A percentile compares a stretch with the other conserved stretches of the same genome.
phyloP scores from a whole-genome alignment of 2,113 vertebrate genomes.

The Saimiri boliviensis region DNA sequence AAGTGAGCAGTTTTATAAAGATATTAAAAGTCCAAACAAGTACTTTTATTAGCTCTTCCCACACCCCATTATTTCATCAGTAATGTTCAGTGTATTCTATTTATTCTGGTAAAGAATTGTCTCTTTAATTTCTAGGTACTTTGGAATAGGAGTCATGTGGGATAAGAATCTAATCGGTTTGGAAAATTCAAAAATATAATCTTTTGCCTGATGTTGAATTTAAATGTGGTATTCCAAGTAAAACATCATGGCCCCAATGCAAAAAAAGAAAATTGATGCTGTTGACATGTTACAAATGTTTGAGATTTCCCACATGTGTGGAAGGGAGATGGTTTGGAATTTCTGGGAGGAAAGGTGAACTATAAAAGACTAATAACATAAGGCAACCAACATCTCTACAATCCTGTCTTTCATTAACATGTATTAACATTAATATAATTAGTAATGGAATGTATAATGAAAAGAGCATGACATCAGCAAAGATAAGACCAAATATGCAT shows the following conservation, averaged over 20 bases:
- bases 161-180: background rate
- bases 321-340: background rate
- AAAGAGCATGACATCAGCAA: background rate
- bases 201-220: background rate
- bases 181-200: background rate
- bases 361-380: background rate
- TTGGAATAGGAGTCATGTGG: background rate
- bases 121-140: background rate
- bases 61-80: background rate
- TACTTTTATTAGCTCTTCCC: background rate
- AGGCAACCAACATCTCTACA: background rate
- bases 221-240: background rate
- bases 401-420: background rate
- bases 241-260: background rate
- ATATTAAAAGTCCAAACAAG: background rate
- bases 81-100: background rate
- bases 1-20: background rate
- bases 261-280: background rate
- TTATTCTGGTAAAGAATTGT: background rate
- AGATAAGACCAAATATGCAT: background rate
- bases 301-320: background rate
- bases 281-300: background rate
- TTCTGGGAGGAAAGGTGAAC: background rate
- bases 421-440: background rate
- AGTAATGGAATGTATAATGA: background rate